Evolutionary conservation across 2,113 vertebrate genomes (phyloP).

Genomic region (Alosa alosa): DNA sequence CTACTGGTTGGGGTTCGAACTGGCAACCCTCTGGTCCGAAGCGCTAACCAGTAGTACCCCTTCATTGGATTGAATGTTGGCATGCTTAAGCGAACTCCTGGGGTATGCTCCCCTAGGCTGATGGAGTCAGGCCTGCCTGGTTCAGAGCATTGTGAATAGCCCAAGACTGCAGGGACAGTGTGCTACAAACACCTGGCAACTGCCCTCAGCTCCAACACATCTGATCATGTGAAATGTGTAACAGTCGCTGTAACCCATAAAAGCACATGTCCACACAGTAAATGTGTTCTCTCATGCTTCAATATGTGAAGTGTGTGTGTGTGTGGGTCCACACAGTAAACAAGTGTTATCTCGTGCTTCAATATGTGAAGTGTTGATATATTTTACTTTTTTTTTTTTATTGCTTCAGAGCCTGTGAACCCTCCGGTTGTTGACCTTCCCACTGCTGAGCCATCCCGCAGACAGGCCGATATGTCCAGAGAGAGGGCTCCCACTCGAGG

Average conservation of each 20-base stretch:
- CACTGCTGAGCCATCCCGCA: background rate
- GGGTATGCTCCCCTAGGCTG: background rate
- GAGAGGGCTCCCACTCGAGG: conserved; percentile 18
- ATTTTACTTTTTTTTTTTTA: background rate
- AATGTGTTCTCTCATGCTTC: no score
- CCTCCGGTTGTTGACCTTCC: background rate
- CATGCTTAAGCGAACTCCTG: background rate
- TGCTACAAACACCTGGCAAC: background rate
- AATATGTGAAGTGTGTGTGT: no score
- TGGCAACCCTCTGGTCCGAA: no score
- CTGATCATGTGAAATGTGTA: background rate
- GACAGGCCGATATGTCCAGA: background rate
- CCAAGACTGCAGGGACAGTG: background rate
- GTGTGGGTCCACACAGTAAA: no score
- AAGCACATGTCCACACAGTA: background rate
- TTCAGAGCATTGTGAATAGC: no score
- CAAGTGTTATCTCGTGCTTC: no score
- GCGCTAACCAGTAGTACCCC: no score
- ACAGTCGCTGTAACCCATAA: background rate
- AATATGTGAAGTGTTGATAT: no score
- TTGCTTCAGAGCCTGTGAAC: conserved; percentile 13
- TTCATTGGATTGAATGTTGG: no score
- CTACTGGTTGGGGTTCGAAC: no score
- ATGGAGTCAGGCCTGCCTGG: background rate
- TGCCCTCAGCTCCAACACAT: background rate